Evolutionary conservation across 2,888 invertebrate genomes (phyloP).

Genomic region (Drosophila niveifrons): DNA sequence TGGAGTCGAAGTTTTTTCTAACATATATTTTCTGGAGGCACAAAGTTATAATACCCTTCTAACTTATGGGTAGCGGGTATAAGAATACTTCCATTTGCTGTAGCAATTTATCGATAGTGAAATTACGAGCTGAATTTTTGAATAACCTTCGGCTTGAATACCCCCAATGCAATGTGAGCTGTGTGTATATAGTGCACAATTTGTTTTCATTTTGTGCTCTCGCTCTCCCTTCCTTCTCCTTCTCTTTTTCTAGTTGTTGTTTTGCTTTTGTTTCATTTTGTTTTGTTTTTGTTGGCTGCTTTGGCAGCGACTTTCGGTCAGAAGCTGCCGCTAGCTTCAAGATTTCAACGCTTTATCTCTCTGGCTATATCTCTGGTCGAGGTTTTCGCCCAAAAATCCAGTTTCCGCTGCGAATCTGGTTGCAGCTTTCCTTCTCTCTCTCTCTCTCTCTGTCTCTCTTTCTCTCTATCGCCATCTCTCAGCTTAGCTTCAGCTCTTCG

Average conservation of each 20-base stretch:
- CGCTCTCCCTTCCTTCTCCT: no score
- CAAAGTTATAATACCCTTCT: no score
- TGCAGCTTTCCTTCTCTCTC: neutral
- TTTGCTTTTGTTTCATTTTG: constrained; percentile 12
- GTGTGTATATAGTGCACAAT: constrained; percentile 54
- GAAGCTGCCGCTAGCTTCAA: constrained; percentile 68
- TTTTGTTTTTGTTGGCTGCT: constrained; percentile 26
- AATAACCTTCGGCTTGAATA: constrained; percentile 19
- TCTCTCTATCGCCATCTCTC: neutral
- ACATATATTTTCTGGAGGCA: no score
- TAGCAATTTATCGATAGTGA: neutral
- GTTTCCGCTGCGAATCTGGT: constrained; percentile 10
- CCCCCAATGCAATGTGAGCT: constrained; percentile 49
- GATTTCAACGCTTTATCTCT: constrained; percentile 75
- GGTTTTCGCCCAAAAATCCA: constrained; percentile 11
- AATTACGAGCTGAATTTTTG: neutral
- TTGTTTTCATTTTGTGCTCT: constrained; percentile 71
- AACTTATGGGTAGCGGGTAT: no score
- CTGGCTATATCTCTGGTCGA: constrained; percentile 45
- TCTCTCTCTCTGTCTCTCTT: neutral
- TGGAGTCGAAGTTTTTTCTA: no score
- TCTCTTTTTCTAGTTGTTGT: neutral
- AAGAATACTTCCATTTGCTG: neutral
- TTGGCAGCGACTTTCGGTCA: constrained; percentile 56
- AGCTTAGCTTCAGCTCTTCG: constrained; percentile 8